Evolutionary conservation across 2,797 vertebrate species (phyloP).

Genomic region (Phoeniculus purpureus): DNA sequence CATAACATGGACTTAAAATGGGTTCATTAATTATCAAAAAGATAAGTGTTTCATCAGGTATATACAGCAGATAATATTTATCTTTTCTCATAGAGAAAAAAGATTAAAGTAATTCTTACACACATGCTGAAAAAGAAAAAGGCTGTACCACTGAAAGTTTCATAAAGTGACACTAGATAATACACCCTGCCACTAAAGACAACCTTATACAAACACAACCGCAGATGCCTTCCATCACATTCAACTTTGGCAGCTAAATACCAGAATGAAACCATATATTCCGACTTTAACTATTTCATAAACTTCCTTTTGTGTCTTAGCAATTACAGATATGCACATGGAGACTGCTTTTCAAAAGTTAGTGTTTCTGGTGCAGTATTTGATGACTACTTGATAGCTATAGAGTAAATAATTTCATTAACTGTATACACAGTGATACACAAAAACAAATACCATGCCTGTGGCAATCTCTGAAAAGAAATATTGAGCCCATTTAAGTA

Average conservation of each 20-base stretch:
- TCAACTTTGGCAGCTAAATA: constrained; percentile 40
- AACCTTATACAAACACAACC: constrained; percentile 71
- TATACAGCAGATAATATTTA: constrained; percentile 83
- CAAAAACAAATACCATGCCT: not conserved
- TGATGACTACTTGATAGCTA: not conserved
- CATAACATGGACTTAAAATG: constrained; percentile 79
- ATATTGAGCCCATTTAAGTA: not conserved
- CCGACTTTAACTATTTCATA: constrained; percentile 23
- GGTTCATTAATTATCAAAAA: constrained; percentile 83
- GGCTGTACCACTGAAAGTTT: constrained; percentile 58
- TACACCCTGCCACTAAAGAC: constrained; percentile 62
- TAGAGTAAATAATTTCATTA: not conserved
- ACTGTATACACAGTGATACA: not conserved
- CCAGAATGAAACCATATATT: constrained; percentile 54
- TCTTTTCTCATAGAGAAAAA: constrained; percentile 78
- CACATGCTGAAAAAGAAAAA: constrained; percentile 68
- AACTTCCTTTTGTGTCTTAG: constrained; percentile 30
- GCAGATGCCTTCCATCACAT: constrained; percentile 64
- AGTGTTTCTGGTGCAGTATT: constrained; percentile 33
- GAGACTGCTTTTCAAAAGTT: not conserved
- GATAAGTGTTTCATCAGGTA: constrained; percentile 86
- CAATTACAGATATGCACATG: not conserved
- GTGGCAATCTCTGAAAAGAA: not conserved
- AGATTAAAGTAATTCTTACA: constrained; percentile 81
- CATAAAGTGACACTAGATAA: constrained; percentile 74